Evolutionary conservation across 2,888 invertebrate species (phyloP), one percentile per base, ranked within the genome.

Genomic region (Leptopilina drosophilae): DNA sequence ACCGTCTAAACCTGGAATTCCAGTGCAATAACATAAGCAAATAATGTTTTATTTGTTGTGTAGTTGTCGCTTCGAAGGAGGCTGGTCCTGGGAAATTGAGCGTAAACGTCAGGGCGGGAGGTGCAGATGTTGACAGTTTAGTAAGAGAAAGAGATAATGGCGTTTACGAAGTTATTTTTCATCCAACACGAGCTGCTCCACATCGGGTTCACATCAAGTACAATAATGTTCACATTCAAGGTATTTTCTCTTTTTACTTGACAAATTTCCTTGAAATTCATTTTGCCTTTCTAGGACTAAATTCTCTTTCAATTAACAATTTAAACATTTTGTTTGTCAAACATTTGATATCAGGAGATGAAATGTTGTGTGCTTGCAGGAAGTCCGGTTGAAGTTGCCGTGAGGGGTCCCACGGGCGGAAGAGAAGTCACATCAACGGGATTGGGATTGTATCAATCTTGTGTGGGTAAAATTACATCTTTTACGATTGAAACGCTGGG

Each of bases 401-500:
- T 95, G 6, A 92, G 93, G 79, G 92, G 94, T 87, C 92, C 96
- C 7, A 95, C 95, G 20, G 94, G 95, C 42, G 95, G 95, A 14
- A 94, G 96, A 80, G 95, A 96, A 92, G 95, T 96, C 42, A 94
- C 95, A 11, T 95, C 97, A 5, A 95, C 96, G 59, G 97, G 97
- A 0, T 91, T 96, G 65, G 98, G 98, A 0, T 92, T 98, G 20
- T 97, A 98, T 92, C 97, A 97, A 90, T 95, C 97, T 0, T 95
- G 96, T 85, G 95, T 96, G 46, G 95, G 96, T 33, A 95, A 96
- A 89, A 95, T 96, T 1, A 96, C 97, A 0, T 96, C 96, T 0
- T 98, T 98, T 92, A 95, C 96, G 69, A 97, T 98, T 81, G 97
- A 97, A 90, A 98, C 98, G 0, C 93, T 97, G 8, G 97, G 97